Evolutionary conservation across 2,888 invertebrate genomes (phyloP), one percentile per base, ranked within the genome.

Genomic region (Limnephilus auricula): DNA sequence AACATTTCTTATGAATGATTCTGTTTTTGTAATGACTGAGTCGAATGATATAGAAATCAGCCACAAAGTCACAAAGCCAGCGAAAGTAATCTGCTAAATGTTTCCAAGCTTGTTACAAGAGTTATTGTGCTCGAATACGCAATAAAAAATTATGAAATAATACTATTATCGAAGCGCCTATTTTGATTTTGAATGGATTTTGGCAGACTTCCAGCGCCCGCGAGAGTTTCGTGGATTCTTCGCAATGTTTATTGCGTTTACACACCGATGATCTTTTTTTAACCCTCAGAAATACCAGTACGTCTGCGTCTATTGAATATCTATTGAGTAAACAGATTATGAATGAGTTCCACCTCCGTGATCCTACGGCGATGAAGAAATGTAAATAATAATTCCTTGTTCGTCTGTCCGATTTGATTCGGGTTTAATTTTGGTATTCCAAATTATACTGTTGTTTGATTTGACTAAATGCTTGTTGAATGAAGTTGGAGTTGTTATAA

Each of bases 141-240:
- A 40, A 85, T 85, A 40, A 85, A 40, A 40, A 30, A 40, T 85
- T 45, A 85, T 40, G 85, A 85, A 85, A 85, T 85, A 12, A 15
- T 85, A 18, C 2, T 50, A 65, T 65, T 65, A 65, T 65, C 25
- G 65, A 65, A 65, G 65, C 25, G 40, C 15, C 85, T 45, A 85
- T 85, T 85, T 40, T 30, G 85, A 85, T 37, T 30, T 30, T 34
- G 40, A 13, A 40, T 37, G 25, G 40, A 30, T 40, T 30, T 85
- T 85, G 85, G 85, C 85, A n/a, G 40, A 45, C 40, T n/a, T 37
- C 84, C 25, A 84, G 37, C 85, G 85, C 34, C 82, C 25, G 80
- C 32, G 80, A 31, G 80, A 13, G 65, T 65, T 65, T 65, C 80
- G 82, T 25, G 82, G 31, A 82, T 34, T 32, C 82, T 82, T 34